These are phyloP conservation scores for Cepphus grylle DNA, from an alignment of 2,113 vertebrate genomes.

Conservation along the genomic window DNA sequence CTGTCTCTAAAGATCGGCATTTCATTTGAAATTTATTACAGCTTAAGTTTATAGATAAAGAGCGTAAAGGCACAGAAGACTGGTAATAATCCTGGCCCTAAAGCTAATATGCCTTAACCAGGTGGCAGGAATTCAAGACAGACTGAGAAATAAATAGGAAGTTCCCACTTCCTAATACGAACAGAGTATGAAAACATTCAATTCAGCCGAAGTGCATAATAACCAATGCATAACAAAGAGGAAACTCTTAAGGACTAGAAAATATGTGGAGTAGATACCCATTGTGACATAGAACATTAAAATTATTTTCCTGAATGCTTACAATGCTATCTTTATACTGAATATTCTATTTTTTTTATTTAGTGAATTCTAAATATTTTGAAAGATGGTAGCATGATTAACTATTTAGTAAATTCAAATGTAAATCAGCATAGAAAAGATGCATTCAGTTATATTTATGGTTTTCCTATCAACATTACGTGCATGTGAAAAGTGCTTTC, in stretches of 20 bases:
- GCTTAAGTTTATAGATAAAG: background rate
- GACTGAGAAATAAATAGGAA: constrained; percentile 38
- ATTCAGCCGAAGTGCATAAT: background rate
- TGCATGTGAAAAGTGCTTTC: background rate
- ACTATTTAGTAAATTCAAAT: background rate
- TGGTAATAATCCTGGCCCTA: background rate
- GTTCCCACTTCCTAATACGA: constrained; percentile 8
- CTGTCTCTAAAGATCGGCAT: background rate
- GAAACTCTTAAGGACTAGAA: background rate
- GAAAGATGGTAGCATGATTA: background rate
- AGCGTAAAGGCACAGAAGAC: background rate
- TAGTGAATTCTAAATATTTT: background rate
- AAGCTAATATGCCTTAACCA: background rate
- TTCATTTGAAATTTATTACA: background rate
- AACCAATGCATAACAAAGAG: background rate
- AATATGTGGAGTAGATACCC: background rate
- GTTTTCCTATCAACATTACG: background rate
- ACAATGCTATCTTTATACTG: background rate
- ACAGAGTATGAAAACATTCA: background rate
- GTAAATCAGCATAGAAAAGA: background rate
- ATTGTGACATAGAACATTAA: background rate
- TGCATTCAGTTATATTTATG: background rate
- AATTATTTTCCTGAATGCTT: background rate
- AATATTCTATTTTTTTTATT: background rate
- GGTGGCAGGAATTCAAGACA: constrained; percentile 18